phyloP scores from a whole-genome alignment of 2,888 invertebrate species.

The Coecobrya sp. region DNA sequence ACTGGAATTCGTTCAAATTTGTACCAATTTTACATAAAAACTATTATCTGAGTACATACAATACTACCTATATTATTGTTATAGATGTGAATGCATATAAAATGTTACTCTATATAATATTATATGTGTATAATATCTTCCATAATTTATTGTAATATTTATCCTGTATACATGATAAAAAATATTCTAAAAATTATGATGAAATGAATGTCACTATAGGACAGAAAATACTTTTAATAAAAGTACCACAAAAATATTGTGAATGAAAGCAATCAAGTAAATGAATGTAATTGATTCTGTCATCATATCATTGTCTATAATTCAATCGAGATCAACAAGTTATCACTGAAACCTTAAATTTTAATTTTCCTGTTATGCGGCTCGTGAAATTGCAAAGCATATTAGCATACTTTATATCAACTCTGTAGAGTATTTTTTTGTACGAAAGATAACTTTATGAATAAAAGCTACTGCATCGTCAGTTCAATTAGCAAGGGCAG shows the following conservation, averaged over 20 bases:
- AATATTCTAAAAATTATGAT: conserved; percentile 26
- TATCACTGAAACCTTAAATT: too few relatives aligned
- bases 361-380: too few relatives aligned
- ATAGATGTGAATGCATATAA: background rate
- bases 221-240: conserved; percentile 36
- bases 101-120: background rate
- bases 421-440: too few relatives aligned
- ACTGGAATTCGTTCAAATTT: conserved; percentile 22
- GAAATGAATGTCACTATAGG: conserved; percentile 11
- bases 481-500: too few relatives aligned
- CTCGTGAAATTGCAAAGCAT: too few relatives aligned
- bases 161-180: conserved; percentile 15
- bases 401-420: too few relatives aligned
- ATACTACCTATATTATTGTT: background rate
- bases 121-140: background rate
- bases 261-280: background rate
- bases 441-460: too few relatives aligned
- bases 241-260: background rate
- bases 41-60: background rate
- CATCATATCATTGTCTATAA: too few relatives aligned
- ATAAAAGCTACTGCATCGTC: too few relatives aligned
- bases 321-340: too few relatives aligned
- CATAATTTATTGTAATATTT: conserved; percentile 25
- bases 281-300: too few relatives aligned
- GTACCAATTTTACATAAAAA: conserved; percentile 45